A percentile compares a stretch with the other conserved stretches of the same genome.
phyloP scores from a whole-genome alignment of 2,113 vertebrate genomes.

The Etia nguti region DNA sequence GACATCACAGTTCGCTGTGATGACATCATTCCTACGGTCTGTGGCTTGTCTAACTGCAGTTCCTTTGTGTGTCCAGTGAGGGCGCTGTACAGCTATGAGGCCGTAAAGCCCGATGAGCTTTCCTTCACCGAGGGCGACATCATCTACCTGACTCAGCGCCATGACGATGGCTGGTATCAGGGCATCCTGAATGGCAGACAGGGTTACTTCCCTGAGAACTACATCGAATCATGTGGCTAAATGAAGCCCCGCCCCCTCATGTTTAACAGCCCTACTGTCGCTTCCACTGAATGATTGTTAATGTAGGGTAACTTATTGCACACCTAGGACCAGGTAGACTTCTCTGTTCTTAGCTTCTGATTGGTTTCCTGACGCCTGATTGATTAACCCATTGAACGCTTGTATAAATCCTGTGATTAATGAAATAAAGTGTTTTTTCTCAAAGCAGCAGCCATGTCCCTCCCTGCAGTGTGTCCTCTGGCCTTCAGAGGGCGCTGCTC shows the following conservation, averaged over 20 bases:
- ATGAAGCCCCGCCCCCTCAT: not conserved
- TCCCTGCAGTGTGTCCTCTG: not conserved
- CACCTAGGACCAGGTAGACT: not conserved
- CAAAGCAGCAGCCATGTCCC: not conserved
- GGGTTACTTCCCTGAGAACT: constrained; percentile 90
- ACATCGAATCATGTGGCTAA: constrained; percentile 79
- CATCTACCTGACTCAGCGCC: constrained; percentile 87
- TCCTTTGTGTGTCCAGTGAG: constrained; percentile 77
- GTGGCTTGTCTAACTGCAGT: not conserved
- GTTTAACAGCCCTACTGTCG: not conserved
- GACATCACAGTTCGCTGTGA: not conserved
- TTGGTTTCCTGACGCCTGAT: not conserved
- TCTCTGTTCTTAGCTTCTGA: not conserved
- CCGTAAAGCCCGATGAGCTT: constrained; percentile 86
- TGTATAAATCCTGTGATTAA: not conserved
- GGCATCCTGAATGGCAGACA: constrained; percentile 82
- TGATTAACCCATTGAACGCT: not conserved
- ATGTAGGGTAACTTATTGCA: not conserved
- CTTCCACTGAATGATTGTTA: not conserved
- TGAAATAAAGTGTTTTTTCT: not conserved
- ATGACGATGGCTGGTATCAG: constrained; percentile 89
- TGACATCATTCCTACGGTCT: not conserved
- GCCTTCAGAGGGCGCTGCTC: not conserved
- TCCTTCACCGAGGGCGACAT: constrained; percentile 85
- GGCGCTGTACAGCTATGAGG: constrained; percentile 87